phyloP scores from a whole-genome alignment of 2,888 invertebrate genomes.

The Drosophila meridiana region DNA sequence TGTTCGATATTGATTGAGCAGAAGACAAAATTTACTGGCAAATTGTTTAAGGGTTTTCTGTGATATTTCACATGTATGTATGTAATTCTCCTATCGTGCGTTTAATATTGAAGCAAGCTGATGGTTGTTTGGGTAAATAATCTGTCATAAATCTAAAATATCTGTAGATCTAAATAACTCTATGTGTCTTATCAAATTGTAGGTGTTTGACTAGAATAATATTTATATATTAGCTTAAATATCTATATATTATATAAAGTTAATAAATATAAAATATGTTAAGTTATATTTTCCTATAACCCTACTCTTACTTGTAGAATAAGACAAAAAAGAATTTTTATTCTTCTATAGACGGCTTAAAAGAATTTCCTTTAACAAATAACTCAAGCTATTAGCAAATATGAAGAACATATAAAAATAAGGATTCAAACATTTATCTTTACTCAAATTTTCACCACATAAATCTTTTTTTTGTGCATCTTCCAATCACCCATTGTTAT shows the following conservation, averaged over 20 bases:
- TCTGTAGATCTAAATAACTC: neutral
- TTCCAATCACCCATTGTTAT: neutral
- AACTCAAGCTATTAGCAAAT: neutral
- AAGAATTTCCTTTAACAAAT: neutral
- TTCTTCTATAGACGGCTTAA: neutral
- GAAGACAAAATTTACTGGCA: conserved; percentile 1
- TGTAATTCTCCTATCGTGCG: neutral
- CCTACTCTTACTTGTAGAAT: too few species aligned
- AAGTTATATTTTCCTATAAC: too few species aligned
- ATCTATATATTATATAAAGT: too few species aligned
- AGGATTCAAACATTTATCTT: neutral
- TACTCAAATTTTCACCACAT: neutral
- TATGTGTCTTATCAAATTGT: neutral
- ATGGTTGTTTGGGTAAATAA: neutral
- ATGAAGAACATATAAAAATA: neutral
- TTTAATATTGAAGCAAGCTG: neutral
- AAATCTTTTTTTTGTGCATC: neutral
- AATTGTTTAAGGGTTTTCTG: neutral
- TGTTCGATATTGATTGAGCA: conserved; percentile 9
- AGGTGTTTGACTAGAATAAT: neutral
- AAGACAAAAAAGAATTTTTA: too few species aligned
- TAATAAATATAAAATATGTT: too few species aligned
- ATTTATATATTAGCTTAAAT: too few species aligned
- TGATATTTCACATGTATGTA: neutral
- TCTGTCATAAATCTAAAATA: neutral